Percentiles rank a stretch among this genome's conserved stretches.
These are phyloP conservation scores for Anastrepha obliqua DNA, from an alignment of 1,140 invertebrate genomes.

Conservation along the genomic window DNA sequence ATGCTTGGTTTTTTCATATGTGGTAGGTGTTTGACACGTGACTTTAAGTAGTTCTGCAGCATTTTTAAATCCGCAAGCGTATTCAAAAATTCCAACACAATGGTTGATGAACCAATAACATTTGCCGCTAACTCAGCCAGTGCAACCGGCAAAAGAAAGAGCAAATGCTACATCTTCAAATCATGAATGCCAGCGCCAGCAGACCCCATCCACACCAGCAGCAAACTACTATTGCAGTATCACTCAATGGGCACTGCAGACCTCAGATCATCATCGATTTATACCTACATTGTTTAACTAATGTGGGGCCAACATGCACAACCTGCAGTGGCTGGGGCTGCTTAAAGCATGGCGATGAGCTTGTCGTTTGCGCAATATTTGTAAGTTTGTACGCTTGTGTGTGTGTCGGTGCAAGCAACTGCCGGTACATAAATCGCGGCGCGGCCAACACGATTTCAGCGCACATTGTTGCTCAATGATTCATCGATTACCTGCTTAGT, in stretches of 20 bases:
- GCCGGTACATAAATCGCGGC: conserved; percentile 34
- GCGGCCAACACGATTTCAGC: conserved; percentile 25
- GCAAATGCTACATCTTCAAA: neutral
- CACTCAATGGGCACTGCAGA: neutral
- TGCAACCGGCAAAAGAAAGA: neutral
- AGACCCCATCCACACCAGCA: neutral
- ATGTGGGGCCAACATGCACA: conserved; percentile 11
- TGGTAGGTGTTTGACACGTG: conserved; percentile 24
- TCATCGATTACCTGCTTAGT: conserved; percentile 18
- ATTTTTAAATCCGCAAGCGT: neutral
- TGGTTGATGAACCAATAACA: neutral
- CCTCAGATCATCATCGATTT: neutral
- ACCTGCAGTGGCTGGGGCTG: neutral
- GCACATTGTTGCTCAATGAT: conserved; percentile 44
- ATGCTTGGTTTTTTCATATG: neutral
- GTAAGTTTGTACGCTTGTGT: too few relatives aligned
- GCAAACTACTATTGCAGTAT: neutral
- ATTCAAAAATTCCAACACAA: neutral
- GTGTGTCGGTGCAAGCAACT: neutral
- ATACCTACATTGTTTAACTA: conserved; percentile 28
- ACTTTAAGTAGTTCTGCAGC: neutral
- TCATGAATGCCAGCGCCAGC: neutral
- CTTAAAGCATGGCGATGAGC: neutral
- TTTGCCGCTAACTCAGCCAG: neutral
- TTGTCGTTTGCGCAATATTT: neutral